Conservation (phyloP, 2,888 invertebrate genomes). For the Melinaea marsaeus region DNA sequence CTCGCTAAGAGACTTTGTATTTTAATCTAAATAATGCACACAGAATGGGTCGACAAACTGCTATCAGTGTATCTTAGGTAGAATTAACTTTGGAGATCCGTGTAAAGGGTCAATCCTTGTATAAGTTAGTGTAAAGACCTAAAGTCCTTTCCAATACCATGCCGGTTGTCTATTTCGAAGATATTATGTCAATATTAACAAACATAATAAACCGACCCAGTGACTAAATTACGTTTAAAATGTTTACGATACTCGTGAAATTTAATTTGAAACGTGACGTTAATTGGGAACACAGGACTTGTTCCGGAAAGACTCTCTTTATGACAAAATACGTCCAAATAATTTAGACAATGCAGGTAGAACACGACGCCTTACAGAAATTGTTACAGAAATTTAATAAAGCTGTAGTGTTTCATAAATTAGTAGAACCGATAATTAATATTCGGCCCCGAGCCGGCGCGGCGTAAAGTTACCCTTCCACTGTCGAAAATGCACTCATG, state of each 20-base stretch:
- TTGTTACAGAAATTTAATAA: background rate
- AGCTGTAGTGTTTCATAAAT: slow-evolving; percentile 3
- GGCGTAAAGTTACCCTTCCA: background rate
- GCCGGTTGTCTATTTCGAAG: no score
- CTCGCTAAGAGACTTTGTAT: slow-evolving; percentile 5
- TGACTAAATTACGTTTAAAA: background rate
- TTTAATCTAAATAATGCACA: slow-evolving; percentile 7
- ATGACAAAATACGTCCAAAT: background rate
- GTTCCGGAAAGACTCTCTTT: no score
- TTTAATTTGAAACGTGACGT: background rate
- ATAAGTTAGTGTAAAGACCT: background rate
- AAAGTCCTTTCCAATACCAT: background rate
- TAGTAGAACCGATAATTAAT: slow-evolving; percentile 8
- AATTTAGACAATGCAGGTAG: background rate
- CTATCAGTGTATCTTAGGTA: background rate
- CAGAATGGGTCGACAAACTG: slow-evolving; percentile 3
- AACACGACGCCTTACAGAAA: background rate
- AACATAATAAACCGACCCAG: no score
- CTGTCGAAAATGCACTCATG: background rate
- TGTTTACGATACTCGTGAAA: background rate
- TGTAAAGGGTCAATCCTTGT: background rate
- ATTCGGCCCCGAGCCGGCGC: background rate
- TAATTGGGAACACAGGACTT: no score
- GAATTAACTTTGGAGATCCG: background rate
- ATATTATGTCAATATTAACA: no score